Evolutionary conservation across 2,888 invertebrate genomes (phyloP).

Genomic region (Tetanocera ferruginea): DNA sequence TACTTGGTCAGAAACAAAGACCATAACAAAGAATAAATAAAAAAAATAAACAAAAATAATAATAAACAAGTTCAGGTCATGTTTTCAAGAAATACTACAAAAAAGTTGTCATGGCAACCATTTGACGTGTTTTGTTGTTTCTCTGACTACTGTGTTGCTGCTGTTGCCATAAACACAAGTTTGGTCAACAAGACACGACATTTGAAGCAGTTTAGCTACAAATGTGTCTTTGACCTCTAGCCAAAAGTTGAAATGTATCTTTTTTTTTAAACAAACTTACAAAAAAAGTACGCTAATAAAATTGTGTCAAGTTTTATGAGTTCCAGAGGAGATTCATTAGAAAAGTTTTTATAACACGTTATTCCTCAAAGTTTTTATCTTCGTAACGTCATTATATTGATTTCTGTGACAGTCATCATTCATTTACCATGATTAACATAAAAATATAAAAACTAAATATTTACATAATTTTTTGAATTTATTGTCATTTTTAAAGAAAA

Average conservation of each 20-base stretch:
- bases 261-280: not conserved
- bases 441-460: not conserved
- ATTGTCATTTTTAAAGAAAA: not conserved
- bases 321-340: not conserved
- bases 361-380: too few species aligned
- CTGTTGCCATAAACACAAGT: slow-evolving; percentile 6
- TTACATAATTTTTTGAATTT: too few species aligned
- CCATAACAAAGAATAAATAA: not conserved
- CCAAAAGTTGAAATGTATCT: not conserved
- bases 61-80: not conserved
- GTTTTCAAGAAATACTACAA: not conserved
- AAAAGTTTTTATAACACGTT: too few species aligned
- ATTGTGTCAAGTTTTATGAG: slow-evolving; percentile 6
- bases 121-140: slow-evolving; percentile 15
- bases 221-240: slow-evolving; percentile 29
- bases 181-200: not conserved
- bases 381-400: too few species aligned
- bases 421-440: not conserved
- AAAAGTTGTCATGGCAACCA: slow-evolving; percentile 26
- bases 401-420: not conserved
- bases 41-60: not conserved
- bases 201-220: not conserved
- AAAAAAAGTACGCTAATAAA: not conserved
- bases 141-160: slow-evolving; percentile 11
- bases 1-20: not conserved